Conservation (phyloP, 2,797 vertebrate genomes). For the Rhincodon typus region DNA sequence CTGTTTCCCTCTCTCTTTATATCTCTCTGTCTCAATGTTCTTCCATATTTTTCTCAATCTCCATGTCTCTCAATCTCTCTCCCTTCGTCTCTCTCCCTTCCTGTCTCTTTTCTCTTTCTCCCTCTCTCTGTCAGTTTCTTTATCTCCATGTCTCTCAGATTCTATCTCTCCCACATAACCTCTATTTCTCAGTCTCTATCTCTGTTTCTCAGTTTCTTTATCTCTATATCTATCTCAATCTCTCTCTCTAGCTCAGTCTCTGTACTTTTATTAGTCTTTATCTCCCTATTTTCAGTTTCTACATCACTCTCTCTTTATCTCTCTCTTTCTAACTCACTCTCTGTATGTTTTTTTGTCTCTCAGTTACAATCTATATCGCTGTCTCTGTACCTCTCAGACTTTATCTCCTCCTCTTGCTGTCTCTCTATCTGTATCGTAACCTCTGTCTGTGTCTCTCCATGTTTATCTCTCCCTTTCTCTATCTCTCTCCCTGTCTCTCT, state of each 20-base stretch:
- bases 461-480: too few relatives aligned
- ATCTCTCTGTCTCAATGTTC: too few relatives aligned
- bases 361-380: too few relatives aligned
- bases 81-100: background rate
- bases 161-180: slow-evolving; percentile 43
- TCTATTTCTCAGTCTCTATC: slow-evolving; percentile 36
- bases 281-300: slow-evolving; percentile 41
- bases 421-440: too few relatives aligned
- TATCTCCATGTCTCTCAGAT: slow-evolving; percentile 45
- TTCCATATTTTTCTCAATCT: background rate
- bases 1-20: background rate
- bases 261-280: slow-evolving; percentile 39
- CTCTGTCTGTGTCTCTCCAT: too few relatives aligned
- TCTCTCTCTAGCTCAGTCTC: background rate
- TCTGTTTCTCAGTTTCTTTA: slow-evolving; percentile 36
- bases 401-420: too few relatives aligned
- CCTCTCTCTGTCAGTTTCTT: slow-evolving; percentile 39
- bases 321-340: background rate
- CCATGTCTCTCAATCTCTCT: background rate
- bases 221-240: background rate
- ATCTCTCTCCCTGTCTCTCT: too few relatives aligned
- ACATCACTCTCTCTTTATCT: slow-evolving; percentile 1
- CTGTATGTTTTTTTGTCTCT: too few relatives aligned
- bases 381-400: too few relatives aligned
- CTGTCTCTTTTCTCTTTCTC: slow-evolving; percentile 43